These are phyloP conservation scores for Diaprepes abbreviatus DNA, from an alignment of 2,888 invertebrate species.

Conservation along the genomic window DNA sequence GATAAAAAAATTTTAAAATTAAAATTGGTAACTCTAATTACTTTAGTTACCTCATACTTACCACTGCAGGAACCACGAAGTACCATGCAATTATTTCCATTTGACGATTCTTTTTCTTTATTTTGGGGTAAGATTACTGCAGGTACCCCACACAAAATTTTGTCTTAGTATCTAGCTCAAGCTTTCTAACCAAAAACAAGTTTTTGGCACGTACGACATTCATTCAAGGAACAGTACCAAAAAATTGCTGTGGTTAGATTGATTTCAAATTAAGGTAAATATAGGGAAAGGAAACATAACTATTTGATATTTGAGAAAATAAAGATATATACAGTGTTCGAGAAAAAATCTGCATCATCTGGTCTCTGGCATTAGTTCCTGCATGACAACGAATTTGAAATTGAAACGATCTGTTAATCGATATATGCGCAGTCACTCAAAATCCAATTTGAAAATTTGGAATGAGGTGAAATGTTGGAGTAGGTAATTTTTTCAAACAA, in stretches of 20 bases:
- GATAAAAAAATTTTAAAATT: background rate
- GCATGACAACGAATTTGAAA: too few relatives aligned
- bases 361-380: too few relatives aligned
- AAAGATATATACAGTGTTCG: too few relatives aligned
- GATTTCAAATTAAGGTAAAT: too few relatives aligned
- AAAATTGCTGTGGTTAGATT: background rate
- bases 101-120: constrained; percentile 28
- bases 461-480: too few relatives aligned
- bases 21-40: background rate
- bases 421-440: too few relatives aligned
- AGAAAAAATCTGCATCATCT: too few relatives aligned
- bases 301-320: too few relatives aligned
- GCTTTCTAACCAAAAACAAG: background rate
- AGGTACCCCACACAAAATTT: constrained; percentile 35
- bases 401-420: too few relatives aligned
- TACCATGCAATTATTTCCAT: constrained; percentile 42
- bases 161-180: constrained; percentile 25
- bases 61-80: constrained; percentile 43
- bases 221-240: background rate
- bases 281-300: too few relatives aligned
- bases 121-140: constrained; percentile 45
- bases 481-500: too few relatives aligned
- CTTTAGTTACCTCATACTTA: constrained; percentile 24
- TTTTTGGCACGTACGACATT: background rate
- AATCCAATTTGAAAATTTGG: too few relatives aligned